Base-by-base conservation (phyloP, 2,888 invertebrate genomes). In the Andrena fulva region DNA sequence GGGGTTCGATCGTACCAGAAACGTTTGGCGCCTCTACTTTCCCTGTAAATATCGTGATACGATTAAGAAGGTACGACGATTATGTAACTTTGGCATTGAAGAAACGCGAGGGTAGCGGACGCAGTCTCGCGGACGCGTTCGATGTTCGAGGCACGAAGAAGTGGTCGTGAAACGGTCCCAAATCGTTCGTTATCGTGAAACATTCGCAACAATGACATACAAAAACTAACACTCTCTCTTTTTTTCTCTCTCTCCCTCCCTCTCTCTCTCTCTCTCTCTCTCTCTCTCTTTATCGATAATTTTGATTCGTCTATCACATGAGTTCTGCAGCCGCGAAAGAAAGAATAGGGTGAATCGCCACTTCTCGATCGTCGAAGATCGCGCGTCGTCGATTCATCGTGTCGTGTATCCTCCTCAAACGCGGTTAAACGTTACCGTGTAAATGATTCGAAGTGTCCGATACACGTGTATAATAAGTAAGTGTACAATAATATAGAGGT, bases 41-140 rank as follows among this genome's bases (percentile, higher is more conserved):
- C 77, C 76, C 74, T 66, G 79, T 82, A 77, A 62, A 73, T 77
- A 68, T 71, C 63, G 20, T 5, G n/a, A 56, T 16, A 52, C 74
- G 62, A 63, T 62, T 56, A 63, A 62, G 42, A 70, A 27, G 48
- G 35, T 86, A 42, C 42, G 66, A 62, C 66, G 31, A 70, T 71
- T 63, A 70, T 29, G 85, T 86, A 79, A 80, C 35, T 86, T 88
- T 87, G 87, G 88, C 89, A 85, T 76, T 88, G 33, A 79, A 82
- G 73, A 80, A 50, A 81, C 70, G 56, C 20, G 16, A 59, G 56
- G 59, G 20, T 64, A 29, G 24, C 69, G 71, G 73, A 42, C 72
- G 48, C 50, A 35, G 4, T n/a, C 16, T 71, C 52, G 67, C 10
- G 59, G 54, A 24, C 60, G 68, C 67, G 63, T 35, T 59, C 35